Evolutionary conservation across 2,888 invertebrate species (phyloP).

Genomic region (Lochmaea crataegi): DNA sequence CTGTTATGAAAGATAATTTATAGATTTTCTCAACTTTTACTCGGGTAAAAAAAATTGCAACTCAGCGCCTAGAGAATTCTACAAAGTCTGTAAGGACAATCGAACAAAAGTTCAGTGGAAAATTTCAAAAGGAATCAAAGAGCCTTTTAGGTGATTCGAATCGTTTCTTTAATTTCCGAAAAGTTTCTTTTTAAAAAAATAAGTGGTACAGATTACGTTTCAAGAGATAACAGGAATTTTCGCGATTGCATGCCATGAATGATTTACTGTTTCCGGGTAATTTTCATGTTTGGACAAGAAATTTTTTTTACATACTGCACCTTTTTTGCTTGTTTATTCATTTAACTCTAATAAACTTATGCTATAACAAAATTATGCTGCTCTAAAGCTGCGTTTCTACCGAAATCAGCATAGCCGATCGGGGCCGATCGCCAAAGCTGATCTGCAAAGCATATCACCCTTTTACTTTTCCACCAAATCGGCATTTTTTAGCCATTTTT

Average conservation of each 20-base stretch:
- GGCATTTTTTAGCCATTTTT: no score
- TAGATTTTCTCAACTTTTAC: slow-evolving; percentile 18
- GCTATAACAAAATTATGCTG: no score
- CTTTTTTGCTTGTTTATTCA: no score
- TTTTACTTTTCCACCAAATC: no score
- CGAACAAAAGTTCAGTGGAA: not conserved
- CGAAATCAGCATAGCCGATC: no score
- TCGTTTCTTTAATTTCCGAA: not conserved
- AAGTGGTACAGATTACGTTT: not conserved
- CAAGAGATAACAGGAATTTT: not conserved
- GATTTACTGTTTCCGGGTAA: not conserved
- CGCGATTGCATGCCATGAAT: not conserved
- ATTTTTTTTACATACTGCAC: no score
- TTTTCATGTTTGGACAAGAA: no score
- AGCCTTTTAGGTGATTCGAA: not conserved
- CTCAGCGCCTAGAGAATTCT: slow-evolving; percentile 15
- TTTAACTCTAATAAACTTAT: no score
- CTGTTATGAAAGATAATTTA: slow-evolving; percentile 15
- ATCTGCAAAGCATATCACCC: no score
- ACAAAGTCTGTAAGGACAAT: slow-evolving; percentile 7
- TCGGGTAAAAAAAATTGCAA: slow-evolving; percentile 7
- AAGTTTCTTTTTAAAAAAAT: not conserved
- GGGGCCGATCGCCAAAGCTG: no score
- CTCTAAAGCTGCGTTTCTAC: no score
- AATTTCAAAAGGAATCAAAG: not conserved